Evolutionary conservation across 2,797 vertebrate genomes (phyloP).

Genomic region (Tragopan temminckii): DNA sequence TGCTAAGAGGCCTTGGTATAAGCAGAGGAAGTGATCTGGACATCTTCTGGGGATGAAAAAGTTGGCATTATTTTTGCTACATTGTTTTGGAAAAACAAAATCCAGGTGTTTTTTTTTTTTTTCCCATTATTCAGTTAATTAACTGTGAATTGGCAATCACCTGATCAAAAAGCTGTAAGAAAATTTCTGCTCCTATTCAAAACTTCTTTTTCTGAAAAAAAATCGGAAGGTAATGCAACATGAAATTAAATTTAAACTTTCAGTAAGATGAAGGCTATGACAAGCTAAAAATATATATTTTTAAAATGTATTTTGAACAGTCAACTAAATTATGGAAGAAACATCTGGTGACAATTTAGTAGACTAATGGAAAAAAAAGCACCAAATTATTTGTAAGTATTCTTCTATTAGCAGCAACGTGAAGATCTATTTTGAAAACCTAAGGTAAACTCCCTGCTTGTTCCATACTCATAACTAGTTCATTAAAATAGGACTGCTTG

Average conservation of each 20-base stretch:
- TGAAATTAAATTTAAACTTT: neutral
- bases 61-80: neutral
- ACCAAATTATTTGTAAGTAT: slow-evolving; percentile 3
- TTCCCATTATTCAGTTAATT: neutral
- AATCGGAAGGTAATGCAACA: neutral
- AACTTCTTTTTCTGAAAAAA: neutral
- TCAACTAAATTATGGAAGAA: neutral
- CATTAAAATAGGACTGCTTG: slow-evolving; percentile 67
- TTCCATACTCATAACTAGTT: slow-evolving; percentile 52
- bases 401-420: neutral
- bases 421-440: slow-evolving; percentile 36
- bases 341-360: neutral
- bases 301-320: neutral
- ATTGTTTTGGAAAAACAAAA: neutral
- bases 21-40: neutral
- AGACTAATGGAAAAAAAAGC: neutral
- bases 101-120: neutral
- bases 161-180: neutral
- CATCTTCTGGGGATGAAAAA: neutral
- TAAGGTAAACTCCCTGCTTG: slow-evolving; percentile 62
- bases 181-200: neutral
- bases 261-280: neutral
- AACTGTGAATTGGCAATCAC: neutral
- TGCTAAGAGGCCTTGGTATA: neutral
- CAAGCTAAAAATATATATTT: neutral